Percentiles rank a stretch among this genome's conserved stretches.
phyloP scores from a whole-genome alignment of 1,140 invertebrate genomes.

The Pseudobourletiella spinata region DNA sequence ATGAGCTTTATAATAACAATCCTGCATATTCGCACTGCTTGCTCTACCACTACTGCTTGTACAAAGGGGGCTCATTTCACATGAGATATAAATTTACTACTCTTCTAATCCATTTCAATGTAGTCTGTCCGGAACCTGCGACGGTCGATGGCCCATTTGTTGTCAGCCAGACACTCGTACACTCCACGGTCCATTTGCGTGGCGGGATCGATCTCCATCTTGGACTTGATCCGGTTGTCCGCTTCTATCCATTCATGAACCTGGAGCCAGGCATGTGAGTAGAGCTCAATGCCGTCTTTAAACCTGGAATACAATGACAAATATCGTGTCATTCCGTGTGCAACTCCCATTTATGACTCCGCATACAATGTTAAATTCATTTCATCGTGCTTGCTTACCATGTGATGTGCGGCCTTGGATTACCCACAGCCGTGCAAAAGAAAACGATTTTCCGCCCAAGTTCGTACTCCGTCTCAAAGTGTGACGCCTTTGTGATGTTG shows the following conservation, averaged over 20 bases:
- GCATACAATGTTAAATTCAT: neutral
- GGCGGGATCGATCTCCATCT: constrained; percentile 52
- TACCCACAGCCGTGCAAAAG: constrained; percentile 49
- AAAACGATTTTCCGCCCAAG: constrained; percentile 52
- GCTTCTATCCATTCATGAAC: constrained; percentile 47
- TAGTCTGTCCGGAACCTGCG: constrained; percentile 61
- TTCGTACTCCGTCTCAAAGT: constrained; percentile 53
- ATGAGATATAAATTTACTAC: no score
- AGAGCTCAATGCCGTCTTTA: constrained; percentile 52
- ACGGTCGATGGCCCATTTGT: constrained; percentile 63
- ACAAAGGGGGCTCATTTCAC: no score
- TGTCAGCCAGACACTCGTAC: constrained; percentile 65
- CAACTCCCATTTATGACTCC: neutral
- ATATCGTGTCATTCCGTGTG: neutral
- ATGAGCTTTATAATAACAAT: no score
- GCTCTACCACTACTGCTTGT: no score
- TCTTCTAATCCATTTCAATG: constrained; percentile 33
- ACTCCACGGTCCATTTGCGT: constrained; percentile 55
- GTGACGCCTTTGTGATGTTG: constrained; percentile 48
- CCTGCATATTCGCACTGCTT: no score
- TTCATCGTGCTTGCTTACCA: no score
- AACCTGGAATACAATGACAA: constrained; percentile 38
- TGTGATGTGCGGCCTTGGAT: constrained; percentile 48
- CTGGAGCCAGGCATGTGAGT: constrained; percentile 49
- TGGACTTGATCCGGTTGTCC: constrained; percentile 46